Percentiles rank a stretch among this genome's conserved stretches.
phyloP scores from a whole-genome alignment of 2,888 invertebrate genomes.

The Drosophila meridiana region DNA sequence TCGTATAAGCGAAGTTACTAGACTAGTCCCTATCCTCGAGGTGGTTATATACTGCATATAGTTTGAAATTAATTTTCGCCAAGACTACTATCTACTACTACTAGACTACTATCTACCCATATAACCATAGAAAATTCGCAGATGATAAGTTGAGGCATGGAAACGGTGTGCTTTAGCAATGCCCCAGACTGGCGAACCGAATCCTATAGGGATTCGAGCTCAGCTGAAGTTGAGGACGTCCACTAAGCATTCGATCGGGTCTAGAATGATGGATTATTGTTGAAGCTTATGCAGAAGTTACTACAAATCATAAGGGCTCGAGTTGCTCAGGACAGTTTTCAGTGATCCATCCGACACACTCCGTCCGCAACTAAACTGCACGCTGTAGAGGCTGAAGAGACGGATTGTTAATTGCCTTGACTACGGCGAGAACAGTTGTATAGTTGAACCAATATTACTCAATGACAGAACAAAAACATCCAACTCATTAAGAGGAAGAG shows the following conservation, averaged over 20 bases:
- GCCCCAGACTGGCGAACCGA: no score
- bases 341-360: neutral
- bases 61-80: neutral
- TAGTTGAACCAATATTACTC: neutral
- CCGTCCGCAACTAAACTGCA: neutral
- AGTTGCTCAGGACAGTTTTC: neutral
- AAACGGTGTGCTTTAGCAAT: neutral
- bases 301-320: neutral
- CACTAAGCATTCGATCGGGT: slow-evolving; percentile 6
- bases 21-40: no score
- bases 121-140: neutral
- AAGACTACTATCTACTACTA: neutral
- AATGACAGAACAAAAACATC: neutral
- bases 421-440: neutral
- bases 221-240: neutral
- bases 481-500: neutral
- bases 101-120: neutral
- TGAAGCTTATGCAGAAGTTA: neutral
- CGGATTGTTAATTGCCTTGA: neutral
- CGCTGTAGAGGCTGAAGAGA: neutral
- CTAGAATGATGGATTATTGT: slow-evolving; percentile 1
- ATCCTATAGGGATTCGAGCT: slow-evolving; percentile 2
- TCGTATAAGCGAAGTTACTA: no score
- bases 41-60: no score
- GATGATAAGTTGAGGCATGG: neutral